Base-by-base conservation (phyloP, 2,113 vertebrate genomes). In the Microtus oregoni region DNA sequence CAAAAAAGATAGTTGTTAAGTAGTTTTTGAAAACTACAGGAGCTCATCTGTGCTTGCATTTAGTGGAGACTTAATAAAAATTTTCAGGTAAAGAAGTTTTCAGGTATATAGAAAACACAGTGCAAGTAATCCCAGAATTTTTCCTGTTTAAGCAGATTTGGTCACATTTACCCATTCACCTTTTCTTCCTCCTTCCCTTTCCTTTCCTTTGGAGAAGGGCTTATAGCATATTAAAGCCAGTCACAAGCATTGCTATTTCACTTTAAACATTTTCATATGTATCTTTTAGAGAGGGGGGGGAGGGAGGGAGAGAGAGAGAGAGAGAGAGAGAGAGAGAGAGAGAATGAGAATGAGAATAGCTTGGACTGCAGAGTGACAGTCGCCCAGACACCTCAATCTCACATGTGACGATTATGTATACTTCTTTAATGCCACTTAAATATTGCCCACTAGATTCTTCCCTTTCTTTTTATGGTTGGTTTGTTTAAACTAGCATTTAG, bases 1-100 rank as follows among this genome's bases (percentile, higher is more conserved):
- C 41, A 65, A 68, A 81, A 89, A 85, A 90, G 22, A 67, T 52
- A 90, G 28, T 32, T 41, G 0, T 91, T 15, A 26, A 20, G 1
- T 90, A 88, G 26, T n/a, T 94, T 94, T 65, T 28, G 14, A 63
- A 90, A 96, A 87, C 32, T 52, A 47, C 24, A 77, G 85, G 50
- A 96, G 9, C 86, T 78, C 35, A 67, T 7, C 30, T 86, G 3
- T 70, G 22, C 76, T 82, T 82, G 38, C 47, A 65, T 83, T 88
- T 76, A 52, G 7, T 50, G 94, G 44, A 52, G 38, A 94, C 41
- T 95, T 94, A n/a, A 94, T 86, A 90, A 73, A 32, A 92, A 35
- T 26, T 67, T 61, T 86, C 75, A 32, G 55, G 50, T 55, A 47
- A 92, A 35, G 75, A 83, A 82, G 44, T 93, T 81, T 92, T 89